Evolutionary conservation across 1,140 invertebrate species (phyloP).

Genomic region (Proctacanthus coquilletti): DNA sequence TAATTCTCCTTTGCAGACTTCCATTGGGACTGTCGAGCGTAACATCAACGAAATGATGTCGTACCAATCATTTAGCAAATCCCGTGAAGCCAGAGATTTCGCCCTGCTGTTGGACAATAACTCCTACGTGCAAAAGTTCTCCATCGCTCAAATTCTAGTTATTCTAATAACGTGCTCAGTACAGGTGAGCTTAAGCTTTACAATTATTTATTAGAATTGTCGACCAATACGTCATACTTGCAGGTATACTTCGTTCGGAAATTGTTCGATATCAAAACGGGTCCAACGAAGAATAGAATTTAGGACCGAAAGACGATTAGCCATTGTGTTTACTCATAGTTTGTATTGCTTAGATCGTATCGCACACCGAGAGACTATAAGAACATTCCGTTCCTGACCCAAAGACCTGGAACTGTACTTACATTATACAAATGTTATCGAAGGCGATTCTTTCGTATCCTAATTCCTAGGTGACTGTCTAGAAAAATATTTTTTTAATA

Average conservation of each 20-base stretch:
- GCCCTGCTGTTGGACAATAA: slow-evolving; percentile 73
- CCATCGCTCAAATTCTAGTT: slow-evolving; percentile 67
- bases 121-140: slow-evolving; percentile 73
- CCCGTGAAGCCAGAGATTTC: slow-evolving; percentile 62
- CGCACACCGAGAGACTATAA: no score
- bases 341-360: no score
- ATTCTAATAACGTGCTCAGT: slow-evolving; percentile 53
- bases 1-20: slow-evolving; percentile 37
- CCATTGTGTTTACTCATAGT: no score
- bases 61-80: slow-evolving; percentile 61
- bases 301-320: no score
- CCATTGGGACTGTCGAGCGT: slow-evolving; percentile 58
- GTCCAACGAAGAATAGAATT: slow-evolving; percentile 19
- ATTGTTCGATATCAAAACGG: slow-evolving; percentile 59
- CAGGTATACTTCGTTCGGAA: slow-evolving; percentile 82
- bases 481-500: no score
- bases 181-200: slow-evolving; percentile 13
- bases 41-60: slow-evolving; percentile 77
- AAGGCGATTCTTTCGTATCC: no score
- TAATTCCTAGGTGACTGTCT: no score
- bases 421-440: no score
- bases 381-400: no score
- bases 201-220: neutral
- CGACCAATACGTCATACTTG: slow-evolving; percentile 15
- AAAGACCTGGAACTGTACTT: no score